Percentiles rank a stretch among this genome's conserved stretches.
These are phyloP conservation scores for Ctenosaura bakeri DNA, from an alignment of 2,797 vertebrate genomes.

Conservation along the genomic window DNA sequence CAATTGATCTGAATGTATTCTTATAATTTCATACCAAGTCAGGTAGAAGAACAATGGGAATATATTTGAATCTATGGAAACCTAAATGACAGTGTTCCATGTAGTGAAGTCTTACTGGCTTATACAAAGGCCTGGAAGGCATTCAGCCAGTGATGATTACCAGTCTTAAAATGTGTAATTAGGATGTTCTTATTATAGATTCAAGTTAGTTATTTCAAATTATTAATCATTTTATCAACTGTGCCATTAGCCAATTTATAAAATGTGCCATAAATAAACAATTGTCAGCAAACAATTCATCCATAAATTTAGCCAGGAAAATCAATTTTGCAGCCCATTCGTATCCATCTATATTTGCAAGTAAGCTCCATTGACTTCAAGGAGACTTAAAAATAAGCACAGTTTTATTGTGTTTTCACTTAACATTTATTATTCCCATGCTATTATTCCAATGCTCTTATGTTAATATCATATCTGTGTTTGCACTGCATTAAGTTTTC, in stretches of 20 bases:
- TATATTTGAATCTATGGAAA: slow-evolving; percentile 9
- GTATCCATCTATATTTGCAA: too few relatives aligned
- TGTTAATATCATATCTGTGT: too few relatives aligned
- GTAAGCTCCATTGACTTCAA: too few relatives aligned
- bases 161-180: slow-evolving; percentile 4
- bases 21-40: neutral
- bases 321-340: neutral
- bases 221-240: neutral
- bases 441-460: neutral
- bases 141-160: neutral
- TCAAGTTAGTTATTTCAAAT: neutral
- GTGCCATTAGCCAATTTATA: neutral
- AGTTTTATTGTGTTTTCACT: neutral
- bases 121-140: neutral
- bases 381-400: neutral
- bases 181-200: neutral
- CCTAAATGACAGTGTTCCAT: neutral
- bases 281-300: neutral
- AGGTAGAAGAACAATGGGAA: neutral
- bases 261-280: slow-evolving; percentile 2
- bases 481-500: too few relatives aligned
- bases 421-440: neutral
- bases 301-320: neutral
- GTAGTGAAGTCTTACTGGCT: neutral
- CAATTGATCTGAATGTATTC: neutral